Evolutionary conservation across 2,888 invertebrate species (phyloP).

Genomic region (Miltochrista miniata): DNA sequence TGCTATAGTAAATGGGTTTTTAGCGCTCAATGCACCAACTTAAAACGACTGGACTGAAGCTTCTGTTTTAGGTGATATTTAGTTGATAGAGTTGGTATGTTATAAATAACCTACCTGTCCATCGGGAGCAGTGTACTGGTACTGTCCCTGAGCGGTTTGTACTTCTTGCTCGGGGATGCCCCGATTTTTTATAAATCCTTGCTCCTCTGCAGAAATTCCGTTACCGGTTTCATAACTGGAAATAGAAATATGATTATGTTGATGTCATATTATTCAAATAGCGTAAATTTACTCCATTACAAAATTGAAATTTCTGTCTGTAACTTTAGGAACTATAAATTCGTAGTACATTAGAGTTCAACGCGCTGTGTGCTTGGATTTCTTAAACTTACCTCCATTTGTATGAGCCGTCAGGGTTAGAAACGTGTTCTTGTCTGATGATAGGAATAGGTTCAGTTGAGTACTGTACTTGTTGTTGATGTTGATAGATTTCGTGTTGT

Average conservation of each 20-base stretch:
- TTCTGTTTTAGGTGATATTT: too few relatives aligned
- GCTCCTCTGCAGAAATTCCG: conserved; percentile 85
- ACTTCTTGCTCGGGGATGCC: conserved; percentile 80
- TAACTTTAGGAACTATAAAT: too few relatives aligned
- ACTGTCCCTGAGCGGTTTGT: conserved; percentile 85
- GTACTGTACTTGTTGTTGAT: conserved; percentile 60
- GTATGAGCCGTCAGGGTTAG: conserved; percentile 87
- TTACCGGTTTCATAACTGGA: conserved; percentile 85
- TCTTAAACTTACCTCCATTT: conserved; percentile 70
- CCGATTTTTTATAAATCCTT: conserved; percentile 83
- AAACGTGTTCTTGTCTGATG: conserved; percentile 86
- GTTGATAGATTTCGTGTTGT: conserved; percentile 48
- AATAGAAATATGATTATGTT: conserved; percentile 14
- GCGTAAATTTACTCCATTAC: too few relatives aligned
- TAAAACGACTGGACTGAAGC: too few relatives aligned
- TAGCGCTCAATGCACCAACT: too few relatives aligned
- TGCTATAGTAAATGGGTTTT: too few relatives aligned
- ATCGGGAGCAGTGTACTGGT: conserved; percentile 84
- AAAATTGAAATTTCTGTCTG: too few relatives aligned
- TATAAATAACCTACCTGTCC: conserved; percentile 67
- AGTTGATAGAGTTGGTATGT: too few relatives aligned
- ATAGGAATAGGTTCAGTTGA: conserved; percentile 86
- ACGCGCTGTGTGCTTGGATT: not conserved
- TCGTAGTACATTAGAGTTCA: not conserved
- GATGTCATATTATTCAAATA: not conserved